Base-by-base conservation (phyloP, 2,797 vertebrate genomes). In the Morus bassanus region DNA sequence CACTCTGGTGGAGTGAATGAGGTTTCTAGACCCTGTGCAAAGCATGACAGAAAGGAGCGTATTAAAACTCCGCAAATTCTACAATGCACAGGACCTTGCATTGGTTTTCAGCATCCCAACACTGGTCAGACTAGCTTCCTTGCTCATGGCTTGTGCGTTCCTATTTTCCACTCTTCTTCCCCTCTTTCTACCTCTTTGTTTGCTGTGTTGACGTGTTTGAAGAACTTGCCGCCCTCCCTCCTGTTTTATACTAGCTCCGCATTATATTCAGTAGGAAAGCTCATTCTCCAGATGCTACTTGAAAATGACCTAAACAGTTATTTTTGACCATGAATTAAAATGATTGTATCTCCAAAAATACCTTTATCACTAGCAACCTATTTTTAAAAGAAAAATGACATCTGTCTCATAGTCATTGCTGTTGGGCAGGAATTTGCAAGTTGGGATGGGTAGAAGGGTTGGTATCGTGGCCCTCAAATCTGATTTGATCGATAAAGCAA, bases 401-500 rank as follows among this genome's bases (percentile, higher is more conserved):
- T 31, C 64, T 35, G 88, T 86, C 43, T 95, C 89, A 39, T 88
- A 72, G 35, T 15, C 11, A 46, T 81, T 75, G 57, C 85, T 79
- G 89, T 41, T 48, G 70, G 83, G 41, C 87, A 73, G 81, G 85
- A 87, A 54, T 82, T 37, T 48, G 73, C 41, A 77, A 78, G 89
- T n/a, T 81, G 73, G 72, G 37, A 50, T 75, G 48, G n/a, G 72
- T 78, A 87, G 80, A 72, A 85, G 54, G 72, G 85, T 80, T 87
- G 93, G 69, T 79, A 39, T 89, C 73, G 51, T 18, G 87, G 94
- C 94, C 90, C 90, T 82, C 70, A 41, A 93, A 89, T 89, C 94
- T 72, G 74, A 80, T 94, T 76, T 81, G 89, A 95, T 97, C 96
- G 96, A 95, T 96, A 96, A 92, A 93, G 81, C 88, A 88, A 95